phyloP scores from a whole-genome alignment of 2,113 vertebrate genomes.

The Thomomys bottae region DNA sequence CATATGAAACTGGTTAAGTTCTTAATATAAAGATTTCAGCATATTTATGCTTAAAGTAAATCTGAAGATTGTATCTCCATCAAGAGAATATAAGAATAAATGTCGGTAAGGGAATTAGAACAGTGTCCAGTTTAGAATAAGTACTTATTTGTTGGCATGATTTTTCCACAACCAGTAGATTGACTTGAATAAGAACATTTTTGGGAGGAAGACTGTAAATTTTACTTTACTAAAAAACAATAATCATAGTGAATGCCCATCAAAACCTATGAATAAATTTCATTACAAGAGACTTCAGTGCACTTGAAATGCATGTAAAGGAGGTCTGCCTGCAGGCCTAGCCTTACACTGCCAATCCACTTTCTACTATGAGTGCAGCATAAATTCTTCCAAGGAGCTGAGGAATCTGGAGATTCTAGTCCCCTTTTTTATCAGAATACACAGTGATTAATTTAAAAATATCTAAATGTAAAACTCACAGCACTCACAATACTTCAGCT shows the following conservation, averaged over 20 bases:
- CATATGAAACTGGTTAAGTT: neutral
- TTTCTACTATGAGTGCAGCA: neutral
- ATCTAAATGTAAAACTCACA: conserved; percentile 78
- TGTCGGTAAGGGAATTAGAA: neutral
- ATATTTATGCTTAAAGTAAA: no score
- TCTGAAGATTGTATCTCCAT: neutral
- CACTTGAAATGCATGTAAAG: neutral
- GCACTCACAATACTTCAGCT: conserved; percentile 65
- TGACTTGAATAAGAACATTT: neutral
- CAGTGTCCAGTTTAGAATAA: neutral
- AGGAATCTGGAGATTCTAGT: neutral
- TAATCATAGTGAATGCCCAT: neutral
- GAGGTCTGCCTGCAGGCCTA: no score
- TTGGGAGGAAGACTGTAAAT: neutral
- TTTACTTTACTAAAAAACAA: neutral
- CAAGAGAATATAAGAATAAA: neutral
- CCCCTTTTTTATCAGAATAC: conserved; percentile 25
- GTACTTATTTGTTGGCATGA: neutral
- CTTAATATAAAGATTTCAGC: no score
- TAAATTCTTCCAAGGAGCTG: neutral
- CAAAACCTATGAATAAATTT: neutral
- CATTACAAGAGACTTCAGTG: neutral
- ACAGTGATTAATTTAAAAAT: conserved; percentile 71
- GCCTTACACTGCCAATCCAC: neutral
- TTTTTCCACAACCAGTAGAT: neutral